phyloP scores from a whole-genome alignment of 2,113 vertebrate species.

The Acrocephalus arundinaceus region DNA sequence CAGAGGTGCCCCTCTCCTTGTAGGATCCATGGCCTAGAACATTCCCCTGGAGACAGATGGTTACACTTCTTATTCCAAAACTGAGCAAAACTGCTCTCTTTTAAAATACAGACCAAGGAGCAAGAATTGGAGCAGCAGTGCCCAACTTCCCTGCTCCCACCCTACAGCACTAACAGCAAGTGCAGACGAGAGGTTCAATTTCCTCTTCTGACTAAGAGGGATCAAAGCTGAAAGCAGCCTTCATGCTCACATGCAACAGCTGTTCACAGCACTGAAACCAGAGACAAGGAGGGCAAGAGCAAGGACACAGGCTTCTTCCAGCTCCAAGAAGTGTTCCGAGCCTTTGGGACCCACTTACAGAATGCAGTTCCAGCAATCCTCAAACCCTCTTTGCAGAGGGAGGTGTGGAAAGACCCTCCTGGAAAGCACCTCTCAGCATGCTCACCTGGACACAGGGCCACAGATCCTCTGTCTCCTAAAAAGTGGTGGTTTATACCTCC shows the following conservation, averaged over 20 bases:
- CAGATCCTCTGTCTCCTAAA: neutral
- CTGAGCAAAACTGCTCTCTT: neutral
- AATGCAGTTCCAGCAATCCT: neutral
- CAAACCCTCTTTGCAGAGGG: neutral
- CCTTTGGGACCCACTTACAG: neutral
- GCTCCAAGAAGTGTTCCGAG: neutral
- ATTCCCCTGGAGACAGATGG: neutral
- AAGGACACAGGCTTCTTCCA: neutral
- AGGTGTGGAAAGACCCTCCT: neutral
- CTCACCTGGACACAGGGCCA: neutral
- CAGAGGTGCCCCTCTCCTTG: neutral
- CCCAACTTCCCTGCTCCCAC: neutral
- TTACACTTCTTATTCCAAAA: neutral
- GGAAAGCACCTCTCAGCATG: neutral
- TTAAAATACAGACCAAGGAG: rapidly evolving
- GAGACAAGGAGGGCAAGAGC: neutral
- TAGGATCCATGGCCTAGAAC: neutral
- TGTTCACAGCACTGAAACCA: neutral
- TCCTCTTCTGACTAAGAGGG: neutral
- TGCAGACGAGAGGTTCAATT: neutral
- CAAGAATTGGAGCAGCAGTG: neutral
- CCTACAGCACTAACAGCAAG: neutral
- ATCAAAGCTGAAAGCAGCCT: neutral
- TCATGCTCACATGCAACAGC: neutral
- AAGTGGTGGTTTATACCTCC: neutral